Base-by-base conservation (phyloP, 1,140 invertebrate species). In the Holcopasites calliopsidis region DNA sequence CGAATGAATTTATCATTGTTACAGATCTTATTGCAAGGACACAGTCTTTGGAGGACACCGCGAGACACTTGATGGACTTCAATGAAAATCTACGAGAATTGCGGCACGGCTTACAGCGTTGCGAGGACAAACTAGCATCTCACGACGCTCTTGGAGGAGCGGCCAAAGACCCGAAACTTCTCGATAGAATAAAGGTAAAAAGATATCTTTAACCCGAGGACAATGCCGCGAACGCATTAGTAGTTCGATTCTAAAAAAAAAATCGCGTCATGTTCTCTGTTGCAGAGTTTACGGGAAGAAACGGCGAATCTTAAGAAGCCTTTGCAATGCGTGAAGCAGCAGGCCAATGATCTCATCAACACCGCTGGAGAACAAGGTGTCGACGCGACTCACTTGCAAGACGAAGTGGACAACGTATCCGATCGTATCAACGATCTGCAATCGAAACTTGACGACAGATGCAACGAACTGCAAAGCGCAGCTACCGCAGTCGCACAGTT, bases 401-500 rank as follows among this genome's bases (percentile, higher is more conserved):
- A 96, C 75, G 96, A 97, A 82, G 95, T 97, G 0, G 95, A 95
- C 54, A 94, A 94, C 49, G 89, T 98, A 8, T 94, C 94, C 10
- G 96, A 97, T 83, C 93, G 97, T 31, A 95, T 97, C 75, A 93
- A 95, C 31, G 94, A 97, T 69, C 91, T 99, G 2, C 94, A 95
- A 85, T 93, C 93, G 0, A 95, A 96, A 88, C 88, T 98, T 5
- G 94, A 96, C 58, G 96, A 97, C 80, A 93, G 97, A 10, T 95
- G 96, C 66, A 94, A 94, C 55, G 95, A 96, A 77, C 91, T 99
- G 50, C 97, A 98, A 83, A 96, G 95, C 18, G 97, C 97, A 1
- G 96, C 97, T 1, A 95, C 96, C 16, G 97, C 96, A 23, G 95
- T 97, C 40, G 95, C 96, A 21, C 96, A 96, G 80, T 98, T 98